Base-by-base conservation (phyloP, 2,797 vertebrate species). In the Myotis planiceps region DNA sequence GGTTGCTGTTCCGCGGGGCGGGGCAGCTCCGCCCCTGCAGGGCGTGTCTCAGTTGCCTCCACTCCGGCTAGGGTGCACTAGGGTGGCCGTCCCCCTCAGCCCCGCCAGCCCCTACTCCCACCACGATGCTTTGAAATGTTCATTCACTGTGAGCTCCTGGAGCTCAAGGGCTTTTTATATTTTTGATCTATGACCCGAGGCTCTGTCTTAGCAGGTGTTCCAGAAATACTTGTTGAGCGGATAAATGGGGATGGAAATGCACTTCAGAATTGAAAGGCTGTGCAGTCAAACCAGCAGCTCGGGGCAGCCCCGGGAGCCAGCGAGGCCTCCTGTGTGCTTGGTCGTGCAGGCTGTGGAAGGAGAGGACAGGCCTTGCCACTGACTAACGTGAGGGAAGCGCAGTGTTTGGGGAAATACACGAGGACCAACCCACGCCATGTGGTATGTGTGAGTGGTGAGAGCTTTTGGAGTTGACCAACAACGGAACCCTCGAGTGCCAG, bases 141-240 rank as follows among this genome's bases (percentile, higher is more conserved):
- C 45, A 34, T 74, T 47, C 58, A 25, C 16, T 55, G 14, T 15
- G 47, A 76, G 63, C 49, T 88, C 47, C 39, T 65, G 37, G 85
- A 29, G 39, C 49, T 65, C 37, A 69, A 71, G 79, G 86, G 39
- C 29, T 51, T 79, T 39, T 58, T 53, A n/a, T 15, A 39, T 88
- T 63, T 92, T 87, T 0, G 23, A 55, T 39, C 66, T 53, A 3
- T 75, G 80, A 55, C 83, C 74, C 0, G 1, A 80, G 47, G 60
- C 90, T 71, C 71, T 81, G 84, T 58, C 27, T 81, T 49, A 69
- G 76, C 75, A 83, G 82, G 74, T 74, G 32, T 72, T 92, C 60
- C 74, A 25, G 49, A 92, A 78, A 18, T 63, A 19, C 37, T 69
- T 68, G 66, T 58, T 49, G 72, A 55, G 29, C 71, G 69, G 63